Percentiles rank a stretch among this genome's conserved stretches.
phyloP scores from a whole-genome alignment of 2,113 vertebrate species.

The Cottus gobio region DNA sequence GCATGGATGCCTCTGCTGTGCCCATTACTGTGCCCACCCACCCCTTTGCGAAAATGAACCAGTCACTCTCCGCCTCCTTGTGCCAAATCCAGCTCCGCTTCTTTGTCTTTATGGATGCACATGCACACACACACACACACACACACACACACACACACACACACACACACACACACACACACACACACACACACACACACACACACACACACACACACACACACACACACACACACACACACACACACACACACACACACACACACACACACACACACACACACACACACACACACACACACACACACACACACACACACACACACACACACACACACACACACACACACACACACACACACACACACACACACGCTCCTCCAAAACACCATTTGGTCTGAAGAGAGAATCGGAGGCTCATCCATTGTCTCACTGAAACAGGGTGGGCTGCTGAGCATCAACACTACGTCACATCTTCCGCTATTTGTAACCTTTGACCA shows the following conservation, averaged over 20 bases:
- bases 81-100: constrained; percentile 43
- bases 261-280: neutral
- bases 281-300: constrained; percentile 22
- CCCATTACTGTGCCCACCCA: constrained; percentile 61
- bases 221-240: neutral
- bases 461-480: constrained; percentile 46
- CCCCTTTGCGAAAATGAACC: constrained; percentile 55
- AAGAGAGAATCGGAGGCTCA: constrained; percentile 39
- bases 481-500: constrained; percentile 34
- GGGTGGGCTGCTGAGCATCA: constrained; percentile 26
- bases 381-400: constrained; percentile 23
- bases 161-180: neutral
- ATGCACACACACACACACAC: neutral
- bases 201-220: constrained; percentile 16
- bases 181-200: neutral
- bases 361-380: neutral
- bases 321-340: neutral
- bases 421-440: constrained; percentile 42
- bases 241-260: neutral
- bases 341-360: neutral
- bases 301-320: neutral
- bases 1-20: constrained; percentile 58
- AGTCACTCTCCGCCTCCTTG: constrained; percentile 55
- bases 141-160: neutral
- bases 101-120: constrained; percentile 60